Percentiles rank a stretch among this genome's conserved stretches.
These are phyloP conservation scores for Parnassius glacialis DNA, from an alignment of 2,888 invertebrate species.

Conservation along the genomic window DNA sequence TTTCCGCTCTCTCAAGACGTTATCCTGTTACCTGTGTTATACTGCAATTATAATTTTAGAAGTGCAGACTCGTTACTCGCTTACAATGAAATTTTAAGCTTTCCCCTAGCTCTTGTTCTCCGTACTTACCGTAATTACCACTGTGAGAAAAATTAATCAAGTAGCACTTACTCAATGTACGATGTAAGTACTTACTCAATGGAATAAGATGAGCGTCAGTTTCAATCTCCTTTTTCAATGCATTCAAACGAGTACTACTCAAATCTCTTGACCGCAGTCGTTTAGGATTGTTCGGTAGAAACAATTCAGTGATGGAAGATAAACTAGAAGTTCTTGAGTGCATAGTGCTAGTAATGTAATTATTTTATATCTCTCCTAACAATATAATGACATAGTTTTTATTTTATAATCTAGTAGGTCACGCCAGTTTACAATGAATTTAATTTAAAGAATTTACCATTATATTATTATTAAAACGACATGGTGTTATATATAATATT, in stretches of 20 bases:
- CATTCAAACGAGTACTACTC: slow-evolving; percentile 73
- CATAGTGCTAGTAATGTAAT: slow-evolving; percentile 36
- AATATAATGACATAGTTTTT: slow-evolving; percentile 3
- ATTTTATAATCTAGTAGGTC: slow-evolving; percentile 28
- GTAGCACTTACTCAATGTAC: no score
- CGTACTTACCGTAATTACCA: no score
- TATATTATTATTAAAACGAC: no score
- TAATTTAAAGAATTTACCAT: no score
- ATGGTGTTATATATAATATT: no score
- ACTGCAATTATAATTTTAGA: no score
- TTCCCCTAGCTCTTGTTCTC: no score
- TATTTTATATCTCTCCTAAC: background rate
- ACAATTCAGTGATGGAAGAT: slow-evolving; percentile 63
- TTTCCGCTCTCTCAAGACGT: no score
- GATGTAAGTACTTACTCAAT: slow-evolving; percentile 61
- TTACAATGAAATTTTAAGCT: no score
- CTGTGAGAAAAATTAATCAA: no score
- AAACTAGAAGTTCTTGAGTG: slow-evolving; percentile 50
- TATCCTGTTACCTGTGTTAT: no score
- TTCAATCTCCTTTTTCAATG: slow-evolving; percentile 80
- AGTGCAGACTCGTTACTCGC: no score
- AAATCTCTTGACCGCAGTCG: slow-evolving; percentile 56
- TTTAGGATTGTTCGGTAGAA: slow-evolving; percentile 63
- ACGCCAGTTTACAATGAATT: background rate
- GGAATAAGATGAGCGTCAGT: slow-evolving; percentile 79